These are phyloP conservation scores for Mesorhabditis sp. DNA, from an alignment of 2,888 invertebrate genomes.

Conservation along the genomic window DNA sequence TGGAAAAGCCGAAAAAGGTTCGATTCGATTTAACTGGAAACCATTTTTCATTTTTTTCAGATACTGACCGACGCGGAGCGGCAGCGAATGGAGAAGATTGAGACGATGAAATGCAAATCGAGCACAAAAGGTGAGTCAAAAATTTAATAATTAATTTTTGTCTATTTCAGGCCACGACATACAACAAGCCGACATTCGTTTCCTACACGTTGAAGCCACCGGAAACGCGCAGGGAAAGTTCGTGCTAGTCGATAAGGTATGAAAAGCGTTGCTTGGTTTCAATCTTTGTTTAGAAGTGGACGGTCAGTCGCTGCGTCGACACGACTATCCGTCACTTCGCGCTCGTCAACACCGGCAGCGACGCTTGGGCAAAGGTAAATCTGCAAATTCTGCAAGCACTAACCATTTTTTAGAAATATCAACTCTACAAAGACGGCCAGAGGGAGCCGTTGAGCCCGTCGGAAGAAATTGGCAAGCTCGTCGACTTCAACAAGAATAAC, in stretches of 20 bases:
- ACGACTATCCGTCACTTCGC: neutral
- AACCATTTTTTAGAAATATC: neutral
- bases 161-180: neutral
- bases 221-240: neutral
- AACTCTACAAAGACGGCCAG: neutral
- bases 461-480: neutral
- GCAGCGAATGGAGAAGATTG: neutral
- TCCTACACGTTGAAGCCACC: neutral
- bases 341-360: neutral
- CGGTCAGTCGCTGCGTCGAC: slow-evolving; percentile 5
- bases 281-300: slow-evolving; percentile 1
- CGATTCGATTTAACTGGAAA: neutral
- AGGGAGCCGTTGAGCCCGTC: neutral
- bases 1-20: no score
- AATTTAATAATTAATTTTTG: neutral
- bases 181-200: neutral
- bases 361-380: neutral
- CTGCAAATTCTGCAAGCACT: neutral
- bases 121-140: neutral
- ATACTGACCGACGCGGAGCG: neutral
- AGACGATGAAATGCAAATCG: neutral
- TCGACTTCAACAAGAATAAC: neutral
- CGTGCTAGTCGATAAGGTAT: slow-evolving; percentile 2
- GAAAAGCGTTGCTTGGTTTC: neutral
- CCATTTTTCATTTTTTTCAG: neutral